Evolutionary conservation across 1,140 invertebrate genomes (phyloP), one percentile per base, ranked within the genome.

Genomic region (Hetaerina americana): DNA sequence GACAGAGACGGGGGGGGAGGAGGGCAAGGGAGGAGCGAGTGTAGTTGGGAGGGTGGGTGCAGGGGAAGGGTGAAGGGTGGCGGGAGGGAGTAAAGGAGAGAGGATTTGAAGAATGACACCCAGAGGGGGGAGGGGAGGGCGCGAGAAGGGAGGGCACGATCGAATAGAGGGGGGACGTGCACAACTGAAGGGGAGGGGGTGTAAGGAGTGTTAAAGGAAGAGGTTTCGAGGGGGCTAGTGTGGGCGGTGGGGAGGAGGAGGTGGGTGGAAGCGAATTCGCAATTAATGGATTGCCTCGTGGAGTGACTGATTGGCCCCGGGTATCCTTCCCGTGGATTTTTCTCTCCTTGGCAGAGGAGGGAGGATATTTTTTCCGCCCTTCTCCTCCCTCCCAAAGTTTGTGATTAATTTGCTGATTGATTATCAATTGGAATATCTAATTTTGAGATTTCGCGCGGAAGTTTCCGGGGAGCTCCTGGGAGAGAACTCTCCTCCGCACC

Each of bases 361-460:
- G n/a, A n/a, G n/a, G n/a, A n/a, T n/a, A n/a, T 57, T 57, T 57
- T 57, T 57, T 57, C 10, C 10, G 22, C 10, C 22, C 40, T 3
- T 15, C 31, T 15, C 31, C 31, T 15, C 31, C 31, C 31, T 15
- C 31, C 31, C 31, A 40, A 10, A 57, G 40, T 57, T 57, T 10
- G 40, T 10, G 40, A 57, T 57, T 57, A 57, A 57, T 57, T 57
- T 57, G 40, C 40, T 57, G 40, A 57, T 57, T 57, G 40, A 57
- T 57, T 57, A 57, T 57, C 40, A 57, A 57, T 57, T n/a, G 40
- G 40, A 57, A 57, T 57, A 57, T 57, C 40, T 57, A 57, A 57
- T 57, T 57, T 57, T 5, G 40, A n/a, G 40, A 57, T 57, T 57
- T n/a, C 31, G 31, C 31, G 40, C 2, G 22, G 10, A 57, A 2